These are phyloP conservation scores for Lasiurus cinereus DNA, from an alignment of 2,113 vertebrate genomes.

Conservation along the genomic window DNA sequence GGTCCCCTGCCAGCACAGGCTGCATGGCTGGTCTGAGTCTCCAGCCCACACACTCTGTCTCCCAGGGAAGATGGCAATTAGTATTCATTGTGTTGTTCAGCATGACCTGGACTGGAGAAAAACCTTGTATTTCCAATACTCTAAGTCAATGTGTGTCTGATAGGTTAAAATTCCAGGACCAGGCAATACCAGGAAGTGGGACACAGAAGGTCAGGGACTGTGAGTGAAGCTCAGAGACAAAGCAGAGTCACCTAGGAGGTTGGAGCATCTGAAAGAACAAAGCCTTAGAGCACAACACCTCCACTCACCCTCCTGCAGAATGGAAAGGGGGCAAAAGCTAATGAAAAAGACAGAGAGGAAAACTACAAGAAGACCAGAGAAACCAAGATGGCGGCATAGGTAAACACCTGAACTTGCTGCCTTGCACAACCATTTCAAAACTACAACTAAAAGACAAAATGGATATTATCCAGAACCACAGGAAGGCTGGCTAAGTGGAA, in stretches of 20 bases:
- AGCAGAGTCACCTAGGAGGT: accelerated
- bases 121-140: not conserved
- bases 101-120: not conserved
- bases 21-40: slow-evolving; percentile 42
- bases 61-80: slow-evolving; percentile 60
- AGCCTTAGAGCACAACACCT: accelerated
- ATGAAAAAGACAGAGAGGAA: not conserved
- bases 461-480: no score
- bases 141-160: slow-evolving; percentile 61
- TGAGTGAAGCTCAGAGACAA: not conserved
- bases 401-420: no score
- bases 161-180: slow-evolving; percentile 54
- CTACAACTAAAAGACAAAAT: no score
- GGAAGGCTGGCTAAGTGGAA: no score
- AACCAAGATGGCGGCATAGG: no score
- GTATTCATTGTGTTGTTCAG: slow-evolving; percentile 70
- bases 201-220: not conserved
- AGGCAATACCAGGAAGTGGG: not conserved
- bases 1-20: not conserved
- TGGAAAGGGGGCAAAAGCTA: not conserved
- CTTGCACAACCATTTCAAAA: no score
- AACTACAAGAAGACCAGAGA: no score
- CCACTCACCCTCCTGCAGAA: no score
- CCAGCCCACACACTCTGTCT: slow-evolving; percentile 66
- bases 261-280: not conserved